phyloP scores from a whole-genome alignment of 2,113 vertebrate genomes.

The Myocastor coypus region DNA sequence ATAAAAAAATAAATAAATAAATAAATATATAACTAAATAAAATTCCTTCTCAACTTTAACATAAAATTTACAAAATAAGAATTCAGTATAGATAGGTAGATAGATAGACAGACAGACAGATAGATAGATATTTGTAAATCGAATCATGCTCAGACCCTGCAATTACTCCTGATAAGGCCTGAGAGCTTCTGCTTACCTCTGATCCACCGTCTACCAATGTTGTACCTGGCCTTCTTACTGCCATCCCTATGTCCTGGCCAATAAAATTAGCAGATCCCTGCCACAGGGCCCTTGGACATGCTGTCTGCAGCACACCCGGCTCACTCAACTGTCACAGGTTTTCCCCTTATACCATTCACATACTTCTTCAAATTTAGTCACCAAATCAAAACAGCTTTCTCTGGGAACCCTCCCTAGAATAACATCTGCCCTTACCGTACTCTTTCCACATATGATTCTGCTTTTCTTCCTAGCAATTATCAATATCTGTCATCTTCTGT shows the following conservation, averaged over 20 bases:
- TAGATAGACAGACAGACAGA: too few relatives aligned
- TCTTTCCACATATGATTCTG: background rate
- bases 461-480: background rate
- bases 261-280: background rate
- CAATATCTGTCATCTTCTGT: background rate
- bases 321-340: background rate
- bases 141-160: background rate
- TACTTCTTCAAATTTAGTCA: background rate
- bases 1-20: too few relatives aligned
- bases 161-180: background rate
- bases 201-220: background rate
- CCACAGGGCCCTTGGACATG: background rate
- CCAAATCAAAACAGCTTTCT: background rate
- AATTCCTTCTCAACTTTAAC: background rate
- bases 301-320: too few relatives aligned
- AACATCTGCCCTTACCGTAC: background rate
- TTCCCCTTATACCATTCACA: background rate
- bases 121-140: background rate
- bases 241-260: background rate
- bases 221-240: background rate
- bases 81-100: background rate
- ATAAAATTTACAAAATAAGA: background rate
- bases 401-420: background rate
- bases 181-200: background rate
- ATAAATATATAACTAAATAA: too few relatives aligned